Evolutionary conservation across 2,888 invertebrate species (phyloP), one percentile per base, ranked within the genome.

Genomic region (Sphaerophoria taeniata): DNA sequence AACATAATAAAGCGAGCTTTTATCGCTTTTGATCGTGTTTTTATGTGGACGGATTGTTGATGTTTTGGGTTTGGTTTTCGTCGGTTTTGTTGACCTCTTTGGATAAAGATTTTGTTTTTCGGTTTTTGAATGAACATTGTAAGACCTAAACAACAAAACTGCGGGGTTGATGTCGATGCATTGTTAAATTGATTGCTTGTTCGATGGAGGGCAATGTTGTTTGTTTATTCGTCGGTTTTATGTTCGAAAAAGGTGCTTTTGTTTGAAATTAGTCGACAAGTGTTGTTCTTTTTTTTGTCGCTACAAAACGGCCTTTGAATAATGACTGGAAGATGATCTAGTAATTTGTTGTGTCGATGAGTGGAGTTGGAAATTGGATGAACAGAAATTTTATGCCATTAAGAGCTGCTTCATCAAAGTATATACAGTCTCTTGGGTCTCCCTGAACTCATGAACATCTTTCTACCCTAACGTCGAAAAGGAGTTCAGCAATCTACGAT

Each of bases 11-110:
- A 79, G 67, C 47, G 63, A 72, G 74, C 74, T 75, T 60, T 84
- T 84, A 84, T 79, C 74, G 65, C 47, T 67, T 33, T 43, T 49
- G 60, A 67, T 75, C 83, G 58, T 79, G 74, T 83, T 75, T 43
- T 67, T 65, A 53, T 78, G 61, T 58, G 71, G 71, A 55, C 72
- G 61, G 24, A 60, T 72, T 56, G 73, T 51, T 56, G 45, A n/a
- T 71, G 70, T 58, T 61, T 67, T 67, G 67, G 67, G 55, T 55
- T 55, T 73, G 60, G 36, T 34, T 60, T 60, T 47, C 3, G 47
- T 14, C 16, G 33, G 16, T 2, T 6, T 31, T 0, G 43, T 76
- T 69, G 60, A 61, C 76, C 69, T 63, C 14, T 61, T 47, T 9
- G 16, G 5, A 33, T 55, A n/a, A n/a, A n/a, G n/a, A n/a, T 16